phyloP scores from a whole-genome alignment of 2,797 vertebrate genomes.

The Phyllotis vaccarum region DNA sequence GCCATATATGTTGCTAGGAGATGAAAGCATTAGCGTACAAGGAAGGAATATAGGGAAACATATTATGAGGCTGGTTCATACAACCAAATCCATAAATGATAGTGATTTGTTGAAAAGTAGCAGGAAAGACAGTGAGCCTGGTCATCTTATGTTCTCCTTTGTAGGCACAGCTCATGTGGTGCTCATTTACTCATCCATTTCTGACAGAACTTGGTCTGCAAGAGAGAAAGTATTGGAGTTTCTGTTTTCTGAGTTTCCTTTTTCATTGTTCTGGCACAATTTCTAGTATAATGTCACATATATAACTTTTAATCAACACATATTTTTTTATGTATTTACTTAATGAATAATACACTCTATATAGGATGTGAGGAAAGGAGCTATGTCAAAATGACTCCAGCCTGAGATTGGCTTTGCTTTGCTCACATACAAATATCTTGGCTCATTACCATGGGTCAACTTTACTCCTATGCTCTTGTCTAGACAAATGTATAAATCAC shows the following conservation, averaged over 20 bases:
- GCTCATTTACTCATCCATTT: neutral
- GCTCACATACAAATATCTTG: neutral
- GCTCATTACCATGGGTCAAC: neutral
- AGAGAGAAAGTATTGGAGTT: neutral
- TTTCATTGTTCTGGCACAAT: neutral
- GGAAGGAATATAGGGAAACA: neutral
- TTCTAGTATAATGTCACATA: conserved; percentile 31
- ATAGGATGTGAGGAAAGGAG: neutral
- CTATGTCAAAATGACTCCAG: neutral
- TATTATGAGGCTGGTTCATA: neutral
- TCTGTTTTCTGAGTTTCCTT: neutral
- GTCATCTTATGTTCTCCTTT: neutral
- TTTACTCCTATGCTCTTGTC: neutral
- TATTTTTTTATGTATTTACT: conserved; percentile 17
- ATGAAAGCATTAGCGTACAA: neutral
- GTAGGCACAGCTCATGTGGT: neutral
- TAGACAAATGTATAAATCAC: neutral
- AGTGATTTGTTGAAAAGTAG: neutral
- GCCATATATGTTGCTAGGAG: neutral
- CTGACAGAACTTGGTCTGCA: neutral
- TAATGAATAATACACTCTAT: conserved; percentile 39
- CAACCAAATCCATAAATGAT: neutral
- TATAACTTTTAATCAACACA: neutral
- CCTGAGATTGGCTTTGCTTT: neutral
- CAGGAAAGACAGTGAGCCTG: neutral